Evolutionary conservation across 2,797 vertebrate genomes (phyloP), one percentile per base, ranked within the genome.

Genomic region (Myripristis jacobus): DNA sequence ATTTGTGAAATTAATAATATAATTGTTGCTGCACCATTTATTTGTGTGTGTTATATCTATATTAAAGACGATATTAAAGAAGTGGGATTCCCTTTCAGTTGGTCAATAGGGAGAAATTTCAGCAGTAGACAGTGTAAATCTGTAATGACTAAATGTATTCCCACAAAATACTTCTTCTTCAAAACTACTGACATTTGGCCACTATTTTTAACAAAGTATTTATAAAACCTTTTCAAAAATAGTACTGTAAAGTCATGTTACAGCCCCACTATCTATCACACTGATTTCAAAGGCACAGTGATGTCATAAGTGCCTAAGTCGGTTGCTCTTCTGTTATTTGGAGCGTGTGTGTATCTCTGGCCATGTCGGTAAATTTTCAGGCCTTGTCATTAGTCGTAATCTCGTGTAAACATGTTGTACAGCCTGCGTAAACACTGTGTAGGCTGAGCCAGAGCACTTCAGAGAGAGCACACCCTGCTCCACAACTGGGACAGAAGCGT

Each of bases 381-480:
- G 63, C 66, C 81, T 82, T 81, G 88, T 90, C 85, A 73, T 87
- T 74, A 88, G 79, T 89, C 77, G 82, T 83, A 65, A 84, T 87
- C 83, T 80, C 2, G 1, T 68, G 75, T 91, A 91, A 92, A 91
- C 83, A 87, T 75, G 73, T 70, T n/a, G 68, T 59, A 68, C 82
- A 81, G 80, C 56, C 63, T 74, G 76, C 79, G 80, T 85, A 92
- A 92, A 92, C 88, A 91, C 62, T 70, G 68, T 61, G 61, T 73
- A 76, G 86, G 88, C 81, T 81, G 75, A 74, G 88, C 74, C 74
- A 81, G 70, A 77, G 82, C 74, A 83, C 72, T 86, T 81, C 75
- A 50, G 53, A 82, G 60, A 70, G 63, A 81, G 71, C 69, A 75
- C 75, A 70, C 50, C 63, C 66, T 50, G 51, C 76, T 83, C 65